Evolutionary conservation across 1,140 invertebrate species (phyloP), one percentile per base, ranked within the genome.

Genomic region (Drosophila mauritiana): DNA sequence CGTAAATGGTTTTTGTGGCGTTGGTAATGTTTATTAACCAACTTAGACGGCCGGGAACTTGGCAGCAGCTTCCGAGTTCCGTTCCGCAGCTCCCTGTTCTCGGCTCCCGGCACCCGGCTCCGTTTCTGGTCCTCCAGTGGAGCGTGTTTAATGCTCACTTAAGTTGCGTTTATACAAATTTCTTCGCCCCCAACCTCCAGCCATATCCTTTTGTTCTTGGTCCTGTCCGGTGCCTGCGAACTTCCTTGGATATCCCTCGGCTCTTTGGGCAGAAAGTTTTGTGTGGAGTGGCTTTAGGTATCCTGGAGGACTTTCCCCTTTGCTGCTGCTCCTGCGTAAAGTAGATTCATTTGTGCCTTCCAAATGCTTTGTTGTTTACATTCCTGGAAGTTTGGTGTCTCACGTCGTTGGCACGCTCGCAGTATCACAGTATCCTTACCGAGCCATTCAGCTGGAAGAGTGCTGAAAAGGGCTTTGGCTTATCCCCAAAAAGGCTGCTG

Each of bases 21-120:
- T 89, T 84, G 73, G 85, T 89, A 88, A 88, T 88, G 84, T 88
- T 88, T 88, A 88, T 89, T 90, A 89, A 84, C 84, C 85, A 84
- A 84, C 80, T 90, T 89, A 80, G 82, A 59, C 59, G 48, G 63
- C 62, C 72, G 31, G 52, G 37, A 74, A 55, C 58, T 72, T 54
- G 17, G 27, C 4, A 17, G 69, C 17, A 12, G 17, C 13, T 58
- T 15, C 17, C 25, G 25, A 49, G 34, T 15, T 42, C 10, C 34
- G 11, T 31, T 31, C 8, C 31, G 31, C 31, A 11, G 37, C 15
- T 31, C 17, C 36, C 10, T 1, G 13, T 6, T 15, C n/a, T 8
- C 13, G 1, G 5, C 39, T 7, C 13, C n/a, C 13, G 13, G 4
- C 39, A n/a, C 13, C 13, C 15, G 1, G 15, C 17, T 7, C 34